Evolutionary conservation across 2,888 invertebrate genomes (phyloP).

Genomic region (Drosophila rubida): DNA sequence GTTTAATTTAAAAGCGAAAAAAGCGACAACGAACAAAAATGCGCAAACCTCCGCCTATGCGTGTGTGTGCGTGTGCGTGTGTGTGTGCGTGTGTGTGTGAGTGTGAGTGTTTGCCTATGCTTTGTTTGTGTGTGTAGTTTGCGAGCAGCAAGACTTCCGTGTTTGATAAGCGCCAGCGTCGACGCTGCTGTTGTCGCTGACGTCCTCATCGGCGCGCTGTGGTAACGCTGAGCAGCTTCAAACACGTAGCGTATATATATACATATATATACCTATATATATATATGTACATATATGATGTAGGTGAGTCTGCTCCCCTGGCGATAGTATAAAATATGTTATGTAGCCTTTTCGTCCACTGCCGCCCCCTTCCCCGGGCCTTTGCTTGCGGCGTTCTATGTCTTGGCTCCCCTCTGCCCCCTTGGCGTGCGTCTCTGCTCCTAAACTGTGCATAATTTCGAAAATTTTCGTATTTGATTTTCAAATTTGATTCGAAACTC

Average conservation of each 20-base stretch:
- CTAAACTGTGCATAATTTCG: conserved; percentile 43
- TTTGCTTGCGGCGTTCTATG: background rate
- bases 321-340: background rate
- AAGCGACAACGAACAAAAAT: conserved; percentile 12
- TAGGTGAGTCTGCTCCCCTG: conserved; percentile 20
- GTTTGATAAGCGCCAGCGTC: conserved; percentile 68
- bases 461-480: conserved; percentile 69
- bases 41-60: conserved; percentile 12
- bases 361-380: background rate
- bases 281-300: conserved; percentile 16
- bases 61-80: background rate
- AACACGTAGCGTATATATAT: background rate
- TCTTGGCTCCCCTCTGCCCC: background rate
- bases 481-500: conserved; percentile 64
- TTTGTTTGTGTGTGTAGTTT: conserved; percentile 40
- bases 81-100: conserved; percentile 7
- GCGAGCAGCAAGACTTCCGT: conserved; percentile 69
- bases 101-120: conserved; percentile 7
- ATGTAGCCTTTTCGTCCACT: background rate
- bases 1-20: conserved; percentile 47
- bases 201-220: conserved; percentile 42
- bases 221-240: conserved; percentile 45
- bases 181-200: too few relatives aligned
- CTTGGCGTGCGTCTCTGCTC: background rate
- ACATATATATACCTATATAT: background rate